phyloP scores from a whole-genome alignment of 2,888 invertebrate species.

The Campaea margaritaria region DNA sequence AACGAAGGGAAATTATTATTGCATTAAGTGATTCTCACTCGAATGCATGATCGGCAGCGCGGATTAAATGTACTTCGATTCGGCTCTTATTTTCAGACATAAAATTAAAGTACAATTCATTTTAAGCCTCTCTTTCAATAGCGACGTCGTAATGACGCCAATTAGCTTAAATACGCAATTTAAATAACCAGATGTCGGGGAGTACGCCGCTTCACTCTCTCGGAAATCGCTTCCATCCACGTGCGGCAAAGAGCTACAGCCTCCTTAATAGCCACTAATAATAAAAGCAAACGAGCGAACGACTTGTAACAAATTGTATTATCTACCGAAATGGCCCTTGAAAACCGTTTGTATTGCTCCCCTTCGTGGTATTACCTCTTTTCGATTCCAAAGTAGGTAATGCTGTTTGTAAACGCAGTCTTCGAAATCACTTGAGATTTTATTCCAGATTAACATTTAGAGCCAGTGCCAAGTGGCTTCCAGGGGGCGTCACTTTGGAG shows the following conservation, averaged over 20 bases:
- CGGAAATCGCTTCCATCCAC: constrained; percentile 53
- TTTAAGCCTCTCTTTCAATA: constrained; percentile 59
- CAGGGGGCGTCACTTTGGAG: not conserved
- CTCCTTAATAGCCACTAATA: constrained; percentile 70
- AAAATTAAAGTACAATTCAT: constrained; percentile 59
- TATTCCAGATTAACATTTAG: constrained; percentile 28
- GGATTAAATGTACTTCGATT: constrained; percentile 39
- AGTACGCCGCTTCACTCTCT: constrained; percentile 49
- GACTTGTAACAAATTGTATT: constrained; percentile 77
- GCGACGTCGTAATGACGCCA: constrained; percentile 62
- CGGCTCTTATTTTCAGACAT: constrained; percentile 51
- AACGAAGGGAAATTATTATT: constrained; percentile 2
- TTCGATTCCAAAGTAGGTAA: constrained; percentile 49
- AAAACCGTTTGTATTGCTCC: constrained; percentile 59
- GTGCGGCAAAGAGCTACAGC: constrained; percentile 55
- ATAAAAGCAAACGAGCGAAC: constrained; percentile 74
- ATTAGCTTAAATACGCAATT: constrained; percentile 71
- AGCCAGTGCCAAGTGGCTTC: constrained; percentile 26
- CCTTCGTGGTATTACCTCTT: constrained; percentile 54
- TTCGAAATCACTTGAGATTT: constrained; percentile 25
- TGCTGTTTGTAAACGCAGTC: constrained; percentile 28
- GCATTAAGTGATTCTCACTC: constrained; percentile 4
- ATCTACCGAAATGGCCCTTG: constrained; percentile 67
- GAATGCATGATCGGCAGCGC: constrained; percentile 10
- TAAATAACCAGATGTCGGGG: constrained; percentile 66